phyloP scores from a whole-genome alignment of 2,797 vertebrate genomes.

The Craterocephalus amniculus region DNA sequence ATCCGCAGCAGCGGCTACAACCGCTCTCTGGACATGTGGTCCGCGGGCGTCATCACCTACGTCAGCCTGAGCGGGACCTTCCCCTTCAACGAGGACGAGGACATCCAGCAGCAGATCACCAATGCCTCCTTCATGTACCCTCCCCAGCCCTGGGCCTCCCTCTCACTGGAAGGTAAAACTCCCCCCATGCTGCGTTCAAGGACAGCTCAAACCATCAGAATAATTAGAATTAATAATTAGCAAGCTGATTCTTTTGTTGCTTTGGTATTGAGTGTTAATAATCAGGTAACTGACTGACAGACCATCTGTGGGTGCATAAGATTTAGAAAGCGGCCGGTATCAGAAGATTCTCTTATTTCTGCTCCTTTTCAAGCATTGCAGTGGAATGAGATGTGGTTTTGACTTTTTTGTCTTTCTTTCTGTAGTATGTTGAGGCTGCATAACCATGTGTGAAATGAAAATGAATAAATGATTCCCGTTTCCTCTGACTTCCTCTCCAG shows the following conservation, averaged over 20 bases:
- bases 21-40: conserved; percentile 87
- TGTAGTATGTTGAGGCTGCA: too few species aligned
- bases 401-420: too few species aligned
- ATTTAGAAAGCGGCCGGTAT: too few species aligned
- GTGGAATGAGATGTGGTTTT: too few species aligned
- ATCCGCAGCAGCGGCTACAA: conserved; percentile 82
- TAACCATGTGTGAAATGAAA: too few species aligned
- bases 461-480: neutral
- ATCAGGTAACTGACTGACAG: too few species aligned
- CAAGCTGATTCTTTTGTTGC: too few species aligned
- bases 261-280: too few species aligned
- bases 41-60: conserved; percentile 82
- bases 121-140: conserved; percentile 86
- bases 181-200: neutral
- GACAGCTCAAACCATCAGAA: neutral
- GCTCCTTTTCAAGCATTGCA: too few species aligned
- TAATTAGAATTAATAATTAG: too few species aligned
- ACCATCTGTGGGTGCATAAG: too few species aligned
- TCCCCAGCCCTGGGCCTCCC: conserved; percentile 74
- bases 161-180: conserved; percentile 73
- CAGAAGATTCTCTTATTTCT: too few species aligned
- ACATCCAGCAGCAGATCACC: conserved; percentile 84
- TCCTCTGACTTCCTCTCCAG: conserved; percentile 50
- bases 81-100: conserved; percentile 86
- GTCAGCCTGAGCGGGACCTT: conserved; percentile 85